These are phyloP conservation scores for Sebastes schlegelii DNA, from an alignment of 2,113 vertebrate species.

Conservation along the genomic window DNA sequence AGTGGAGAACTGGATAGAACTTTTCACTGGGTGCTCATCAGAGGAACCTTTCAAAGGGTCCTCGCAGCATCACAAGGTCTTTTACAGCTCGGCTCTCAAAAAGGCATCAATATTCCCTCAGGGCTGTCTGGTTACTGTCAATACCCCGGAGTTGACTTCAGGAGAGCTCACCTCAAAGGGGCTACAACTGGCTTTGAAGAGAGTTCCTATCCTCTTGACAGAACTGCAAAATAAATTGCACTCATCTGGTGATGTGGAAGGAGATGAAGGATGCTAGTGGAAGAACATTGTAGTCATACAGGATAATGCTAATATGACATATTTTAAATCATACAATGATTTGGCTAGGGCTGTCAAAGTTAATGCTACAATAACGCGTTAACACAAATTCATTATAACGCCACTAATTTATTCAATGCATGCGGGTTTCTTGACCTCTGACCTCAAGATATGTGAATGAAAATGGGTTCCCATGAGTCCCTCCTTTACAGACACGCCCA, in stretches of 20 bases:
- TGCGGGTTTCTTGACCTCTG: too few relatives aligned
- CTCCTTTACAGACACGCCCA: too few relatives aligned
- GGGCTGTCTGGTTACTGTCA: slow-evolving; percentile 64
- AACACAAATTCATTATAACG: too few relatives aligned
- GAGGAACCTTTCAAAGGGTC: slow-evolving; percentile 68
- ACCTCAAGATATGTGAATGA: too few relatives aligned
- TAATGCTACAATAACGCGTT: too few relatives aligned
- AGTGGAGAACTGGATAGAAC: slow-evolving; percentile 61
- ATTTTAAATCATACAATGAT: not conserved
- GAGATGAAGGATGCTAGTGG: not conserved
- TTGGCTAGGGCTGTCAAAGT: not conserved
- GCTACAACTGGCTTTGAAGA: slow-evolving; percentile 44
- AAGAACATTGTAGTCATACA: not conserved
- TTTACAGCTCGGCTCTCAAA: slow-evolving; percentile 57
- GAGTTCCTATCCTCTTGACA: slow-evolving; percentile 38
- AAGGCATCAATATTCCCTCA: slow-evolving; percentile 65
- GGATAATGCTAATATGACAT: not conserved
- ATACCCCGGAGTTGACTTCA: slow-evolving; percentile 58
- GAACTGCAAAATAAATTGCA: slow-evolving; percentile 14
- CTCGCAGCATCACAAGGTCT: slow-evolving; percentile 58
- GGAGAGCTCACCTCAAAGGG: slow-evolving; percentile 56
- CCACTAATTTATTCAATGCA: too few relatives aligned
- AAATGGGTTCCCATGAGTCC: too few relatives aligned
- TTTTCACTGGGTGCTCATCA: slow-evolving; percentile 64
- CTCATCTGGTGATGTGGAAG: not conserved